Conservation (phyloP, 2,888 invertebrate genomes). For the Macropis europaea region DNA sequence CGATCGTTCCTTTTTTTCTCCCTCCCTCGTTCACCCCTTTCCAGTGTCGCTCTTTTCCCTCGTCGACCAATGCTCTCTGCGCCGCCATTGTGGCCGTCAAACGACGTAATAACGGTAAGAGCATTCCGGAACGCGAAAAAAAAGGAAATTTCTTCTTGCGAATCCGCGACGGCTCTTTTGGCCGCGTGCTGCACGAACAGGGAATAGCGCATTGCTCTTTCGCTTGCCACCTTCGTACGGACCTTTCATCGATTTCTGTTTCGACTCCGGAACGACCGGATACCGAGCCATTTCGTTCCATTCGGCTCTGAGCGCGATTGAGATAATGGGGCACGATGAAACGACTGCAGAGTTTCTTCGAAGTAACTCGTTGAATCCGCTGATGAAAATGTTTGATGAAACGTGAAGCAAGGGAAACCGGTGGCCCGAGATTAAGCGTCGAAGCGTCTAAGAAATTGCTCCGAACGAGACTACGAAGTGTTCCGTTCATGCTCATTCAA, state of each 20-base stretch:
- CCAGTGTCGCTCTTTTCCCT: neutral
- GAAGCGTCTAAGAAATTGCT: neutral
- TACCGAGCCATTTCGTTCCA: neutral
- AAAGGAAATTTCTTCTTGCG: conserved; percentile 23
- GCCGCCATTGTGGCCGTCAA: conserved; percentile 43
- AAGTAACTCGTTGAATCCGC: neutral
- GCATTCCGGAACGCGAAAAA: conserved; percentile 22
- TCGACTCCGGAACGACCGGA: neutral
- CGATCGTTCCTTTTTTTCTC: conserved; percentile 29
- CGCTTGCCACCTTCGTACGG: neutral
- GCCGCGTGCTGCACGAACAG: neutral
- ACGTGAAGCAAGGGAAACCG: neutral
- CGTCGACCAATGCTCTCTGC: conserved; percentile 23
- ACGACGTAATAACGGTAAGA: conserved; percentile 58
- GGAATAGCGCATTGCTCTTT: conserved; percentile 1
- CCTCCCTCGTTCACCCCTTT: neutral
- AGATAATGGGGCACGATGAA: neutral
- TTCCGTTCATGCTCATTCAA: neutral
- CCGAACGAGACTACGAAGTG: neutral
- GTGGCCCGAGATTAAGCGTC: neutral
- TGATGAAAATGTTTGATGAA: conserved; percentile 5
- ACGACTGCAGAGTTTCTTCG: neutral
- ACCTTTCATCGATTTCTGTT: conserved; percentile 21
- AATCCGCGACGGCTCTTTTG: neutral
- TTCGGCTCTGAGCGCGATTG: neutral